phyloP scores from a whole-genome alignment of 2,797 vertebrate genomes.

The Catostomus latipinnis region DNA sequence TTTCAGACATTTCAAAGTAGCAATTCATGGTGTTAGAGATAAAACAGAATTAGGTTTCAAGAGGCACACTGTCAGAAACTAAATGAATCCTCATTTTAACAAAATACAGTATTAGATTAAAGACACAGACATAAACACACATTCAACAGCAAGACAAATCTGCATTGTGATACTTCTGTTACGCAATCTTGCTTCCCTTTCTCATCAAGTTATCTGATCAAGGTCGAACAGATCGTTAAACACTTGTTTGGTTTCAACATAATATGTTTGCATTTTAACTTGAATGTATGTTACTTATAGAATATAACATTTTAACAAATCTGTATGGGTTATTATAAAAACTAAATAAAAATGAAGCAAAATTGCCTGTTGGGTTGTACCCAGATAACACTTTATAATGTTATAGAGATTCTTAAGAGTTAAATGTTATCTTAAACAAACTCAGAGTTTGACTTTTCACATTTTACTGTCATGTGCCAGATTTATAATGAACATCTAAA shows the following conservation, averaged over 20 bases:
- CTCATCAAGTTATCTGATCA: neutral
- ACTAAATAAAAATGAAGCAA: no score
- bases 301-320: no score
- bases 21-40: neutral
- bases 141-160: neutral
- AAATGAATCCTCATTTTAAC: neutral
- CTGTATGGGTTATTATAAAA: no score
- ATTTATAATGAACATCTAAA: no score
- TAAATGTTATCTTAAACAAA: no score
- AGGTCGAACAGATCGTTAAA: neutral
- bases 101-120: no score
- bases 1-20: neutral
- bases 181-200: neutral
- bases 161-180: neutral
- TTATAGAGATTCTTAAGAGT: no score
- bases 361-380: no score
- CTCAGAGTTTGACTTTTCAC: no score
- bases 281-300: no score
- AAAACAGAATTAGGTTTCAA: neutral
- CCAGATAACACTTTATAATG: no score
- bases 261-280: neutral
- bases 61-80: slow-evolving; percentile 6
- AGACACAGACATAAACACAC: neutral
- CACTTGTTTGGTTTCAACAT: neutral
- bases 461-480: no score